Evolutionary conservation across 1,140 invertebrate genomes (phyloP), one percentile per base, ranked within the genome.

Genomic region (Mylabris phalerata): DNA sequence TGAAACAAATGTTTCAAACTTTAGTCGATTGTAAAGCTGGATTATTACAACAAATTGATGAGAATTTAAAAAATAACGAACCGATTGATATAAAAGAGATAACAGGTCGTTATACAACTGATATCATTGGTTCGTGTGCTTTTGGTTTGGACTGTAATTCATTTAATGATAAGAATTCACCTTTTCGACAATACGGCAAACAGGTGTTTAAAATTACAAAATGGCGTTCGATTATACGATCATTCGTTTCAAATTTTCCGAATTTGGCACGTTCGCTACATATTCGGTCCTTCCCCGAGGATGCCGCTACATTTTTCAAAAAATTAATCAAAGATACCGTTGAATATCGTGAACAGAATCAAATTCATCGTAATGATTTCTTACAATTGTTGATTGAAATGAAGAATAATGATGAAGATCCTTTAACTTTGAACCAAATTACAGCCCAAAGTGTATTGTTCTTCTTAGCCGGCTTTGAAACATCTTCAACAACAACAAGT

Each of bases 1-100:
- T 84, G 59, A 82, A 80, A 60, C 65, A 65, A 4, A 82, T 84
- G 77, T 80, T 82, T 48, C 67, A 69, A 3, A 72, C 75, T 0
- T 57, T 82, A 3, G 57, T 70, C 13, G 68, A 75, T 39, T 64
- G 74, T 60, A 63, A 66, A 50, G 13, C 55, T 0, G 40, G 43
- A 42, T 11, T n/a, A 42, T 42, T 42, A 1, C 11, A 42, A 42
- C 41, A 42, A 42, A 42, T 10, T 7, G 42, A 50, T 3, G 41
- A 57, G 2, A 55, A 58, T 19, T 10, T 26, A 2, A 41, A 60
- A 9, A 39, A 41, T 9, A 32, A 45, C 9, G 69, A 67, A 10
- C 11, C 42, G 1, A 25, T 75, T 6, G 67, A 74, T n/a, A 47
- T 65, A 1, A 72, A 67, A 57, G 69, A 73, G 5, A 9, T 70